Evolutionary conservation across 2,797 vertebrate species (phyloP).

Genomic region (Pitangus sulphuratus): DNA sequence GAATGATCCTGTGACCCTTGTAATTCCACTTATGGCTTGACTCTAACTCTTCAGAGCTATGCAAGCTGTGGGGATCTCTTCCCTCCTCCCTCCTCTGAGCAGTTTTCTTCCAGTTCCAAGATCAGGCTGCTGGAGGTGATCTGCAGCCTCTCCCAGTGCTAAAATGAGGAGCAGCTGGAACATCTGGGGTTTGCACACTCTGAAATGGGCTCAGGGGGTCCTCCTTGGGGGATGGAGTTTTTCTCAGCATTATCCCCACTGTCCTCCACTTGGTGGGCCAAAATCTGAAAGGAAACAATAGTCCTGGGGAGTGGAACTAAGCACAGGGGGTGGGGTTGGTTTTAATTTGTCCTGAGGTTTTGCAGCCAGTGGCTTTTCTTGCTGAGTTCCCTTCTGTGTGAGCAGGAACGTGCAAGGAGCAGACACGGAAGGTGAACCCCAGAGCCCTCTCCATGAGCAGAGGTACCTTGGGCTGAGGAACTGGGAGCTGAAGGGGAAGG

Average conservation of each 20-base stretch:
- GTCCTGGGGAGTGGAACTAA: neutral
- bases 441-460: neutral
- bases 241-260: accelerated
- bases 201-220: neutral
- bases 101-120: neutral
- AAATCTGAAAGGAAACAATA: neutral
- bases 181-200: neutral
- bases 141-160: neutral
- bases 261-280: neutral
- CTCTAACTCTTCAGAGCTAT: neutral
- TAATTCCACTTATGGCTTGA: neutral
- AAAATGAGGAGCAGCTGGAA: neutral
- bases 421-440: neutral
- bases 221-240: neutral
- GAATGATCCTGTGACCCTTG: neutral
- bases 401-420: neutral
- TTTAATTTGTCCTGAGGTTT: neutral
- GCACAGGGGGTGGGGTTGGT: neutral
- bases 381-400: neutral
- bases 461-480: neutral
- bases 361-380: neutral
- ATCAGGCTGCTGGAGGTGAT: neutral
- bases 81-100: neutral
- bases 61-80: neutral
- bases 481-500: neutral